Evolutionary conservation across 2,888 invertebrate genomes (phyloP).

Genomic region (Acleris sparsana): DNA sequence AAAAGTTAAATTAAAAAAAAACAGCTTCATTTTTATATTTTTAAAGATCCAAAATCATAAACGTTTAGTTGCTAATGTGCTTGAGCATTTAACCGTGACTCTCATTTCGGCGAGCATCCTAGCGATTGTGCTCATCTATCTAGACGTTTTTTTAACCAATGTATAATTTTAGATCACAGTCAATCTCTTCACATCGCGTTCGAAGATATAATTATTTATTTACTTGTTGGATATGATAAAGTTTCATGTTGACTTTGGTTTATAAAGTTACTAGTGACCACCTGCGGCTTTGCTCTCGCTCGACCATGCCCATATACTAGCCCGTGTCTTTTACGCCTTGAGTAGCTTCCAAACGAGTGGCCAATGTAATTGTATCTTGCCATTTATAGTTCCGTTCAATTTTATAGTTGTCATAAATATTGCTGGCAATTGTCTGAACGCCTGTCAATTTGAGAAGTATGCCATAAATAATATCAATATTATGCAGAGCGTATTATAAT

Average conservation of each 20-base stretch:
- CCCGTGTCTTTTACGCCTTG: conserved; percentile 6
- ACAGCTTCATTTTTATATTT: too few species aligned
- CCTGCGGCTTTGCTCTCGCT: conserved; percentile 21
- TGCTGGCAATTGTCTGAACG: conserved; percentile 6
- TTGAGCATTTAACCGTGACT: too few species aligned
- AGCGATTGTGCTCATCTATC: too few species aligned
- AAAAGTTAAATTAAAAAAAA: too few species aligned
- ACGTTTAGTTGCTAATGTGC: too few species aligned
- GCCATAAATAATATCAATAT: background rate
- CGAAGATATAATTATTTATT: too few species aligned
- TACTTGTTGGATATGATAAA: conserved; percentile 1
- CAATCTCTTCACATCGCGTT: too few species aligned
- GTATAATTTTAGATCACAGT: too few species aligned
- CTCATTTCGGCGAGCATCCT: too few species aligned
- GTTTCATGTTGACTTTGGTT: background rate
- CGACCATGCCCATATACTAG: conserved; percentile 17
- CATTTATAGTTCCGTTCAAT: conserved; percentile 14
- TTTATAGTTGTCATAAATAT: conserved; percentile 14
- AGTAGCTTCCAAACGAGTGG: conserved; percentile 15
- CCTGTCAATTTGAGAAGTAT: conserved; percentile 3
- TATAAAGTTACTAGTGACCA: conserved; percentile 20
- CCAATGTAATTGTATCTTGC: conserved; percentile 23
- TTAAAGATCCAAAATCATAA: too few species aligned
- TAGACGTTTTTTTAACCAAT: too few species aligned
- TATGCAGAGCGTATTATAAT: background rate